Base-by-base conservation (phyloP, 2,113 vertebrate species). In the Spheniscus mendiculus region DNA sequence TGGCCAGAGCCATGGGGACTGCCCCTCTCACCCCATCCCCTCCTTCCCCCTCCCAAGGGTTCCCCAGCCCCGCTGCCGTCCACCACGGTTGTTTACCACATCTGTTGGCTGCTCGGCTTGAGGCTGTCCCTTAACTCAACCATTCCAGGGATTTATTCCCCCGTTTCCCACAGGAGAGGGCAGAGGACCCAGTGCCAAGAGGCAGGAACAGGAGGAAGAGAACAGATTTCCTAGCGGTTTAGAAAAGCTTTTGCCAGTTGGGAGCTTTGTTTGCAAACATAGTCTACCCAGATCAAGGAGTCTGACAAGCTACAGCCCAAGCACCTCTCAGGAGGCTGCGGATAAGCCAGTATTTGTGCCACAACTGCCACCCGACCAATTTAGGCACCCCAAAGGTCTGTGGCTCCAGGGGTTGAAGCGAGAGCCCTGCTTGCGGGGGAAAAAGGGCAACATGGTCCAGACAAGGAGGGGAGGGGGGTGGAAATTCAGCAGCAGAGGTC, bases 41-140 rank as follows among this genome's bases (percentile, higher is more conserved):
- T 83, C 38, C 63, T 69, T 34, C 58, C 26, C 12, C 22, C n/a
- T 65, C 47, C 20, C 13, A 25, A 6, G 49, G 7, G 9, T 10
- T 72, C 47, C 81, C 76, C 82, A 70, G 1, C 36, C 78, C 72
- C 34, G 3, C 30, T 47, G 36, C 59, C 65, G 32, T 32, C 45
- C 42, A 7, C 19, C 50, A 6, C 0, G 0, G 29, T 6, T 25
- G 19, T 2, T 38, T 19, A 56, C 26, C 22, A 3, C 62, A 71
- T 27, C 67, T 45, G 12, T 5, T 45, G 42, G 12, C 42, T 27
- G 15, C 40, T 45, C 22, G 23, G 4, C 71, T 7, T 8, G 38
- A 82, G 49, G 32, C 16, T 56, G 49, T 9, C 45, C 36, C 38
- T 61, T 44, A 55, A 63, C 25, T 2, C 58, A 73, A 32, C 8